Conservation (phyloP, 2,113 vertebrate species). For the Numida meleagris region DNA sequence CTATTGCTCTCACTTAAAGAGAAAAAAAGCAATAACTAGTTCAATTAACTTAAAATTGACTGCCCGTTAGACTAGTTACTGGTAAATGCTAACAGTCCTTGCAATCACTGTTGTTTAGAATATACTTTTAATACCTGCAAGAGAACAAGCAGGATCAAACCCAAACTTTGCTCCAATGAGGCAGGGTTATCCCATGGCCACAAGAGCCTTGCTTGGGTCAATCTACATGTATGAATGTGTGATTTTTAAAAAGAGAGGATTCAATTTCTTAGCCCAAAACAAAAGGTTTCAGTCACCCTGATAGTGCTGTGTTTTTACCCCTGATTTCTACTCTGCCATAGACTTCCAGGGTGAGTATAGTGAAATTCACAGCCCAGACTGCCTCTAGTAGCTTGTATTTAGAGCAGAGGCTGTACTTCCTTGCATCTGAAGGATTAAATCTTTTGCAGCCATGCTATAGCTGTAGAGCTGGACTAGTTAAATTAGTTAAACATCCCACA, state of each 20-base stretch:
- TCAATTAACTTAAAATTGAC: not conserved
- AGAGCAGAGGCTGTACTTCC: not conserved
- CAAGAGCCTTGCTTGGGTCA: not conserved
- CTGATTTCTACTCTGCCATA: not conserved
- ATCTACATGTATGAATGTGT: accelerated
- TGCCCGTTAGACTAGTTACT: not conserved
- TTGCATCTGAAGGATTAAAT: not conserved
- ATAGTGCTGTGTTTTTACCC: not conserved
- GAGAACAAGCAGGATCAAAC: accelerated
- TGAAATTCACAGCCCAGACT: not conserved
- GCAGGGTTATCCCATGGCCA: accelerated
- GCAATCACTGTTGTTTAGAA: not conserved
- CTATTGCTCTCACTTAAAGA: not conserved
- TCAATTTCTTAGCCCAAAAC: not conserved
- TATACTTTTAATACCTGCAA: not conserved
- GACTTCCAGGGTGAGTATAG: not conserved
- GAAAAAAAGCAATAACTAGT: not conserved
- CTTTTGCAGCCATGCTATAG: not conserved
- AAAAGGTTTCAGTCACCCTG: not conserved
- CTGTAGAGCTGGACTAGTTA: not conserved
- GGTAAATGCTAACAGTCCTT: not conserved
- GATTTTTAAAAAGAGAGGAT: not conserved
- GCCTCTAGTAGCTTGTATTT: not conserved
- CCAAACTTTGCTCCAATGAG: not conserved
- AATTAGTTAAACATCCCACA: not conserved